phyloP scores from a whole-genome alignment of 1,140 invertebrate genomes.

The Zophobas morio region DNA sequence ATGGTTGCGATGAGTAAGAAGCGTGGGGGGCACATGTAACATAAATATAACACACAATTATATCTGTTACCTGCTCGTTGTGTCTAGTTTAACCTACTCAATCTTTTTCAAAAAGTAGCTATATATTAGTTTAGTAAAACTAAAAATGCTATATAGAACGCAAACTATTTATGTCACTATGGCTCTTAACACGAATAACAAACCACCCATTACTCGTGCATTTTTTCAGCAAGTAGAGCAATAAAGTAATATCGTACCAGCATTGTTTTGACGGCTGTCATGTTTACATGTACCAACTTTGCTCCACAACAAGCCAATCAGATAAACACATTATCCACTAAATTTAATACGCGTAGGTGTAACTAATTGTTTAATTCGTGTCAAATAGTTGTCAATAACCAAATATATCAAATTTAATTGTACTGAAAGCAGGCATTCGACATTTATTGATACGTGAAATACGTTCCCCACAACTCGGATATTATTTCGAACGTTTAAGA shows the following conservation, averaged over 20 bases:
- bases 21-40: too few species aligned
- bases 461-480: constrained; percentile 6
- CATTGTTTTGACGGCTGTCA: constrained; percentile 27
- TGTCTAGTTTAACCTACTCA: too few species aligned
- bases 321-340: constrained; percentile 26
- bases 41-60: too few species aligned
- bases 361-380: constrained; percentile 31
- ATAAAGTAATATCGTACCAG: neutral
- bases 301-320: constrained; percentile 12
- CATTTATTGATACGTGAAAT: constrained; percentile 25
- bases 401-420: constrained; percentile 21
- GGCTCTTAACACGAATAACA: too few species aligned
- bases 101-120: too few species aligned
- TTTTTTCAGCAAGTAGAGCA: neutral
- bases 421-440: constrained; percentile 3
- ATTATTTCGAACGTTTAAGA: constrained; percentile 26
- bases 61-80: too few species aligned
- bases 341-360: constrained; percentile 23
- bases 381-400: constrained; percentile 19
- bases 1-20: too few species aligned
- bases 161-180: too few species aligned
- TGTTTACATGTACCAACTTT: constrained; percentile 9
- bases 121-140: too few species aligned
- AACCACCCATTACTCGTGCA: neutral
- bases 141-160: too few species aligned